Base-by-base conservation (phyloP, 2,113 vertebrate genomes). In the Trichechus manatus region DNA sequence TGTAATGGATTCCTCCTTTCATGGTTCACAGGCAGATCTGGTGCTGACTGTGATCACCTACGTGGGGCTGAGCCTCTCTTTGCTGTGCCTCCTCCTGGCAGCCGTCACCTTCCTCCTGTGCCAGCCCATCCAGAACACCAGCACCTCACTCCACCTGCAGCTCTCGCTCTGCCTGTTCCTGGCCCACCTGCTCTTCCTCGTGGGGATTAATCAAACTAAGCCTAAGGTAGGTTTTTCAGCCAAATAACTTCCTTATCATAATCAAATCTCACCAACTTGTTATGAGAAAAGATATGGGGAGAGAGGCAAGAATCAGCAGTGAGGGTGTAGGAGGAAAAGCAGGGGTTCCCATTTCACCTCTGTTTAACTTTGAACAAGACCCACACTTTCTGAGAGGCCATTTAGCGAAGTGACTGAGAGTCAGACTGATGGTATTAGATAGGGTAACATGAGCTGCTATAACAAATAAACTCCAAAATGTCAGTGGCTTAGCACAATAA, bases 201-300 rank as follows among this genome's bases (percentile, higher is more conserved):
- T 88, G 0, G 97, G 95, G 6, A 63, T 93, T 61, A 23, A 42
- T 8, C 97, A 7, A 66, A 89, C 66, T 0, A 3, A 84, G 53
- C 70, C 91, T 6, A 0, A 13, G 98, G 98, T 98, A 82, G 64
- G 89, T 29, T 44, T 29, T 13, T 56, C 53, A 50, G n/a, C 42
- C 50, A 42, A 53, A 53, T n/a, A 9, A 23, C n/a, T 27, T 47
- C 1, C 1, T 44, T 22, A 33, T 53, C 44, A 6, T 29, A 33
- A 29, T 56, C 66, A 33, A 47, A 47, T 36, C n/a, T 22, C 70
- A 19, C 39, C 44, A 29, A 27, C 39, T 53, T 39, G 3, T 39
- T n/a, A 72, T 59, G n/a, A 47, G 44, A 44, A 53, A 85, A 47
- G 31, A 23, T 23, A 23, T 9, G 20, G 39, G 33, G 13, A 85